These are phyloP conservation scores for Neodiprion fabricii DNA, from an alignment of 1,140 invertebrate genomes.

Conservation along the genomic window DNA sequence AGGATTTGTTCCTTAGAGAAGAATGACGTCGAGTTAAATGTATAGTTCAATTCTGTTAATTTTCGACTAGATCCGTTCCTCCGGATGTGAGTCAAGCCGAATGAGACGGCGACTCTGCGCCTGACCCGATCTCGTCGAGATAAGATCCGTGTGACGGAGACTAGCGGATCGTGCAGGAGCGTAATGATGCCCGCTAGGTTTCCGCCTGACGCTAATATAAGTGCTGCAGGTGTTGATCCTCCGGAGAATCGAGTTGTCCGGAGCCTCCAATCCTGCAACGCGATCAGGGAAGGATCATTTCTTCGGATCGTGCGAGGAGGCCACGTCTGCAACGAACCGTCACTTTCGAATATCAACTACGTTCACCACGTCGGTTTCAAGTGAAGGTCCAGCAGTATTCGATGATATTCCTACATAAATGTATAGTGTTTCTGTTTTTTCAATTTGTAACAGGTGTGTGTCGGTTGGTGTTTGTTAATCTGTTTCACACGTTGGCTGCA, in stretches of 20 bases:
- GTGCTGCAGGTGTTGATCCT: slow-evolving; percentile 71
- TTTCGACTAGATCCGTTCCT: slow-evolving; percentile 31
- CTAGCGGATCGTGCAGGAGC: slow-evolving; percentile 38
- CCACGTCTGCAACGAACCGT: slow-evolving; percentile 2
- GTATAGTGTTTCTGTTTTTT: no score
- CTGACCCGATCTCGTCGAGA: slow-evolving; percentile 19
- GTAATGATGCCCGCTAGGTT: slow-evolving; percentile 35
- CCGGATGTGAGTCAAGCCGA: slow-evolving; percentile 35
- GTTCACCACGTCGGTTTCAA: not conserved
- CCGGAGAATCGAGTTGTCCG: slow-evolving; percentile 63
- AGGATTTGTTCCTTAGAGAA: no score
- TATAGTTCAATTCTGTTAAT: not conserved
- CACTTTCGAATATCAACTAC: slow-evolving; percentile 7
- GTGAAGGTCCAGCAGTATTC: not conserved
- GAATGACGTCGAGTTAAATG: no score
- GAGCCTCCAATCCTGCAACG: slow-evolving; percentile 48
- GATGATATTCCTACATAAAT: no score
- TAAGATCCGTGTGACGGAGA: slow-evolving; percentile 34
- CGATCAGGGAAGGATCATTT: slow-evolving; percentile 1
- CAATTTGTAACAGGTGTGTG: no score
- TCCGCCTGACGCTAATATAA: slow-evolving; percentile 60
- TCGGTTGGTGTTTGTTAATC: no score
- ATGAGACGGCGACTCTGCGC: slow-evolving; percentile 28
- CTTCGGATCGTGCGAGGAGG: slow-evolving; percentile 5
- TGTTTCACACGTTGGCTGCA: no score